Evolutionary conservation across 2,113 vertebrate species (phyloP).

Genomic region (Oreochromis spilurus): DNA sequence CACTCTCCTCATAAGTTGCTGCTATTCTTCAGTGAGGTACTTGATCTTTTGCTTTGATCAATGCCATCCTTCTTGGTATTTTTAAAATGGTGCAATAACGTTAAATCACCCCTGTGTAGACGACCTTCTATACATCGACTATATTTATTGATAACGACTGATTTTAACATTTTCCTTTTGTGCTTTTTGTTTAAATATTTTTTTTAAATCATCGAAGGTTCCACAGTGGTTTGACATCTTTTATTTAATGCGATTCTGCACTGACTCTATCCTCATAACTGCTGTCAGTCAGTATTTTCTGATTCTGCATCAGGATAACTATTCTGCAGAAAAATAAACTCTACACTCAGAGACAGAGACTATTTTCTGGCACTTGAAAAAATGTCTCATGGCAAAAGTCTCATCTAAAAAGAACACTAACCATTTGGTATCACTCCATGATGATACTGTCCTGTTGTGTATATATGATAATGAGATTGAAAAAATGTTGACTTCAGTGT

Average conservation of each 20-base stretch:
- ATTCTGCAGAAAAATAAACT: neutral
- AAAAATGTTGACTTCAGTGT: neutral
- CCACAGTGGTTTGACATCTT: neutral
- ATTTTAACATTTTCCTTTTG: neutral
- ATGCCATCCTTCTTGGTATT: neutral
- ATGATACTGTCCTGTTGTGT: neutral
- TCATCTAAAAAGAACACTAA: neutral
- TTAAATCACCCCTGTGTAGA: neutral
- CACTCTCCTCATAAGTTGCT: neutral
- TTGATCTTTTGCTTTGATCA: neutral
- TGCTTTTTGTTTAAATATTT: neutral
- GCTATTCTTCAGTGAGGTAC: neutral
- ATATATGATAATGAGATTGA: neutral
- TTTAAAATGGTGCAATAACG: neutral
- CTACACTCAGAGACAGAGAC: neutral
- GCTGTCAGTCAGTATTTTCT: neutral
- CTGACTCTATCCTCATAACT: neutral
- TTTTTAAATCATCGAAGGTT: neutral
- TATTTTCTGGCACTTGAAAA: neutral
- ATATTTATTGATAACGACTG: neutral
- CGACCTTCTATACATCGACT: neutral
- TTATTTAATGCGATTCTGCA: neutral
- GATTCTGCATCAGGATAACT: neutral
- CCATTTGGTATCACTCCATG: neutral
- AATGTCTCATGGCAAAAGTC: neutral